Evolutionary conservation across 2,797 vertebrate genomes (phyloP), one percentile per base, ranked within the genome.

Genomic region (Ciconia nigra): DNA sequence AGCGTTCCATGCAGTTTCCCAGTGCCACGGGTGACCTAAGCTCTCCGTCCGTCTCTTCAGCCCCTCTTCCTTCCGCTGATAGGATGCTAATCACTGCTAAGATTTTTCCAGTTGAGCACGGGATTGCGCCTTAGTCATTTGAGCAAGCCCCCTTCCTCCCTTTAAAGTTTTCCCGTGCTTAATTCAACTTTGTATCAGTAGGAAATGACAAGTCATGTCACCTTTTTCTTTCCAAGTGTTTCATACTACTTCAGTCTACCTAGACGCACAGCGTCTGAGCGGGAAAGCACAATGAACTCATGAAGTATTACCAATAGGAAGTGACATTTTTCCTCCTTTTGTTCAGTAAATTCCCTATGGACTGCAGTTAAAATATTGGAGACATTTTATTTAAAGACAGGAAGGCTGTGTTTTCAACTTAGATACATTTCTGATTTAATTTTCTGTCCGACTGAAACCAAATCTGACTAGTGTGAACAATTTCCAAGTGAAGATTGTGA

Each of bases 251-350:
- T 52, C 51, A 5, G 26, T 74, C 24, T 93, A 84, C 90, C 35
- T 63, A 84, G 89, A 91, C 5, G 5, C 72, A 37, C n/a, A 63
- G 51, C 14, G 4, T 90, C 91, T 76, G 88, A 94, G 83, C 11
- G 49, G 93, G 96, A 94, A 96, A 97, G 96, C 80, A 58, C 67
- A 76, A 66, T 81, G 82, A 95, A 76, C 62, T 61, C 80, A 71
- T 21, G n/a, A 83, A 81, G 89, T 77, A 89, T 96, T 95, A 91
- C 85, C 65, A 83, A 46, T 93, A 98, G 99, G 99, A 99, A 99
- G 98, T 98, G 97, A 98, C 98, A 98, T 98, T 98, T 98, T 99
- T 99, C 99, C 99, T 99, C 96, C 98, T 98, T 99, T 99, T 99
- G 99, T 99, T 98, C 87, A 39, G 47, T 46, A 5, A 51, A 31